A percentile compares a stretch with the other conserved stretches of the same genome.
phyloP scores from a whole-genome alignment of 2,797 vertebrate genomes.

The Falco rusticolus region DNA sequence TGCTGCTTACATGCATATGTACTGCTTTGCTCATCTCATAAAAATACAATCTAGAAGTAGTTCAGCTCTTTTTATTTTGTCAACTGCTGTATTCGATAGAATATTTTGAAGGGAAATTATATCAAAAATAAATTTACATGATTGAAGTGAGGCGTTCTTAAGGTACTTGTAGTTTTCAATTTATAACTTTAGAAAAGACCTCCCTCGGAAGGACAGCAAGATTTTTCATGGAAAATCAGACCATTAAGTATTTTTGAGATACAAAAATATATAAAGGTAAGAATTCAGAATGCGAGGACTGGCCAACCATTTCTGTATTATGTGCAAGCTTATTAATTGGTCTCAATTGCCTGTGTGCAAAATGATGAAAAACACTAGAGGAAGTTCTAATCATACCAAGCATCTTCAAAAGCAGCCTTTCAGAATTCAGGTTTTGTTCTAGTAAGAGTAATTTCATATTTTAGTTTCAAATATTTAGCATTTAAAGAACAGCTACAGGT shows the following conservation, averaged over 20 bases:
- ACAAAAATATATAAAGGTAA: constrained; percentile 25
- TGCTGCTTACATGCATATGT: background rate
- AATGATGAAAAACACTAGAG: background rate
- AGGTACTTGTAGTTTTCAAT: background rate
- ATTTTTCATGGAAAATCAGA: background rate
- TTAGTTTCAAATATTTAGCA: background rate
- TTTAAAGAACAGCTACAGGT: background rate
- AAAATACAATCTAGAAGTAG: constrained; percentile 2
- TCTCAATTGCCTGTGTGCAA: background rate
- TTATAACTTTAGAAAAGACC: background rate
- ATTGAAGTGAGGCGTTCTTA: background rate
- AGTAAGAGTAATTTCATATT: background rate
- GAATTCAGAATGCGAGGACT: background rate
- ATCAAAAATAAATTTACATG: background rate
- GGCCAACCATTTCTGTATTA: background rate
- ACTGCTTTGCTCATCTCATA: background rate
- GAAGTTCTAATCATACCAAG: background rate
- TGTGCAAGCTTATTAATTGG: background rate
- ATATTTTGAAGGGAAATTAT: background rate
- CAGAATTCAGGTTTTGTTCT: background rate
- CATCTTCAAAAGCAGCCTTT: background rate
- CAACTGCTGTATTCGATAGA: background rate
- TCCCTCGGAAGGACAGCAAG: background rate
- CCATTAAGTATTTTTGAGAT: background rate
- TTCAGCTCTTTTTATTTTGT: constrained; percentile 25